These are phyloP conservation scores for Tautogolabrus adspersus DNA, from an alignment of 2,113 vertebrate genomes.

Conservation along the genomic window DNA sequence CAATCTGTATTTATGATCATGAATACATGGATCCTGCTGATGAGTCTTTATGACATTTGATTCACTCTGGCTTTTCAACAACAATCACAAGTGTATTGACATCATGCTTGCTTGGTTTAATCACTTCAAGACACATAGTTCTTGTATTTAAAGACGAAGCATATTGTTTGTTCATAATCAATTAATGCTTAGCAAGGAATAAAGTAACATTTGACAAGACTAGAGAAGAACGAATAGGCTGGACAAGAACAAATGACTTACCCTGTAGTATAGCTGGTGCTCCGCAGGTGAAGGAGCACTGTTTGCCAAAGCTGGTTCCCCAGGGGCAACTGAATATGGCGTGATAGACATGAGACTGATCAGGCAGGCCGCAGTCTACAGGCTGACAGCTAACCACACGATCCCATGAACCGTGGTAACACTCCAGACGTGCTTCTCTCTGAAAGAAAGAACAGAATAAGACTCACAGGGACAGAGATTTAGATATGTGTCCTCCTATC, in stretches of 20 bases:
- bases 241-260: constrained; percentile 56
- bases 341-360: constrained; percentile 88
- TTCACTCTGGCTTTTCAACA: constrained; percentile 43
- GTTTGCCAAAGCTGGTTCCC: constrained; percentile 89
- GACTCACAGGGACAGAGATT: not conserved
- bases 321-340: constrained; percentile 90
- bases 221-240: not conserved
- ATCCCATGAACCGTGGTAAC: constrained; percentile 90
- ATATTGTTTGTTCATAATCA: too few relatives aligned
- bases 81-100: constrained; percentile 41
- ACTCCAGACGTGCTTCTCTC: constrained; percentile 85
- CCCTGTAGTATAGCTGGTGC: constrained; percentile 96
- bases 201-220: too few relatives aligned
- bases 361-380: constrained; percentile 89
- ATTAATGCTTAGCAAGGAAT: too few relatives aligned
- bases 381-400: constrained; percentile 86
- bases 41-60: constrained; percentile 39
- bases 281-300: constrained; percentile 91
- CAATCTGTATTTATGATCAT: constrained; percentile 55
- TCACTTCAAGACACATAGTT: constrained; percentile 44
- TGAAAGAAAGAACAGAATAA: constrained; percentile 47
- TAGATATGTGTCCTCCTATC: too few relatives aligned
- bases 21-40: constrained; percentile 40
- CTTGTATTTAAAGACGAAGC: too few relatives aligned
- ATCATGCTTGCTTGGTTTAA: constrained; percentile 43